A percentile compares a stretch with the other conserved stretches of the same genome.
Evolutionary conservation across 2,888 invertebrate genomes (phyloP).

Genomic region (Zonitis immaculata): DNA sequence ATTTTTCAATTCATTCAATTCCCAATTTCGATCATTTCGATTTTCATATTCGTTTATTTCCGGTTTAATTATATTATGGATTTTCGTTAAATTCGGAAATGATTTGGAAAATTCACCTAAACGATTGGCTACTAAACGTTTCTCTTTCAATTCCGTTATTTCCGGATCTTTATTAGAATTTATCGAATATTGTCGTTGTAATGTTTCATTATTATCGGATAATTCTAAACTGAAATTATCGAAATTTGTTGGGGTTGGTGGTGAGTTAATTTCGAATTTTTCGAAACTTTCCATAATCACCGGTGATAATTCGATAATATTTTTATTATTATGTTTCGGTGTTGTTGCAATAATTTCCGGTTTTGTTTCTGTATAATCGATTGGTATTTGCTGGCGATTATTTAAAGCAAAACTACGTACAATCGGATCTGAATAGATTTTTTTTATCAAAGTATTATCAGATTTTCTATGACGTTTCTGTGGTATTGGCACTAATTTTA

Average conservation of each 20-base stretch:
- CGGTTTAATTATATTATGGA: neutral
- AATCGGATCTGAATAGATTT: slow-evolving; percentile 34
- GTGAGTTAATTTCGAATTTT: neutral
- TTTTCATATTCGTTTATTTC: slow-evolving; percentile 9
- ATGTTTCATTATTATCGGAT: slow-evolving; percentile 21
- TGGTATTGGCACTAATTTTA: neutral
- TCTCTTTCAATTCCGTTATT: slow-evolving; percentile 32
- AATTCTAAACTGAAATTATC: slow-evolving; percentile 28
- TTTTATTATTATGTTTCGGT: neutral
- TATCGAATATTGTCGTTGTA: slow-evolving; percentile 3
- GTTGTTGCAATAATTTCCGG: neutral
- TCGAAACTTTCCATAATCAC: neutral
- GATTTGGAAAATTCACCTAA: slow-evolving; percentile 38
- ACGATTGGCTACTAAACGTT: slow-evolving; percentile 32
- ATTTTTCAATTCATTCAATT: neutral
- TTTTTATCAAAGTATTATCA: slow-evolving; percentile 36
- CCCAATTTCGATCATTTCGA: neutral
- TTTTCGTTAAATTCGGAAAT: slow-evolving; percentile 26
- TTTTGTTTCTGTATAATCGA: neutral
- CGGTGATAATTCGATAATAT: neutral
- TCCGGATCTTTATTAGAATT: slow-evolving; percentile 23
- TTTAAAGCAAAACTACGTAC: slow-evolving; percentile 32
- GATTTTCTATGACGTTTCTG: slow-evolving; percentile 21
- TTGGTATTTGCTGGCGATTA: slow-evolving; percentile 29
- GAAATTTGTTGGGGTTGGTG: neutral